A percentile compares a stretch with the other conserved stretches of the same genome.
Evolutionary conservation across 2,113 vertebrate genomes (phyloP).

Genomic region (Murina feae): DNA sequence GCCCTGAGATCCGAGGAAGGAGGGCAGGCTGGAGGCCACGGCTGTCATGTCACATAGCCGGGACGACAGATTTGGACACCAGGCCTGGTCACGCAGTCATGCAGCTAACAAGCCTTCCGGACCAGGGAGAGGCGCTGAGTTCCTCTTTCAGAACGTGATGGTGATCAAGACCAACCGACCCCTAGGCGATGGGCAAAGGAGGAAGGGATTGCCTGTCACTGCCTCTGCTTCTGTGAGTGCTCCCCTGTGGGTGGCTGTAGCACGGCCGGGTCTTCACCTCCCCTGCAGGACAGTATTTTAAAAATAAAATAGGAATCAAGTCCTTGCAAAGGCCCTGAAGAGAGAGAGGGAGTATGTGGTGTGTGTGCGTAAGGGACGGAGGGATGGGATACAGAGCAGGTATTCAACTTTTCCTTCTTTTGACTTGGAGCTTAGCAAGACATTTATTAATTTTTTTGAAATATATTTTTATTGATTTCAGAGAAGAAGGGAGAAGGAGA

Average conservation of each 20-base stretch:
- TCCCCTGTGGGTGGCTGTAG: not conserved
- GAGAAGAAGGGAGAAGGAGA: too few relatives aligned
- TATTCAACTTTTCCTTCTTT: not conserved
- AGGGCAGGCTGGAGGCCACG: not conserved
- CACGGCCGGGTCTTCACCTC: not conserved
- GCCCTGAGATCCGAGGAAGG: not conserved
- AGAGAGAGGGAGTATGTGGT: not conserved
- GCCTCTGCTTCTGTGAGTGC: not conserved
- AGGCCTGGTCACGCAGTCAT: not conserved
- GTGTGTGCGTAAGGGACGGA: not conserved
- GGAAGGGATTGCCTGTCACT: not conserved
- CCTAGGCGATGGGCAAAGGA: not conserved
- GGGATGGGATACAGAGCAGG: not conserved
- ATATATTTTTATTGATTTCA: too few relatives aligned
- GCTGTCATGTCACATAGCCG: not conserved
- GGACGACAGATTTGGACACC: not conserved
- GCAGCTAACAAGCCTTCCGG: not conserved
- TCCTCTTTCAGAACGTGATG: not conserved
- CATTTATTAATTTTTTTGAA: not conserved
- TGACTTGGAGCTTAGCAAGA: not conserved
- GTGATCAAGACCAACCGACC: too few relatives aligned
- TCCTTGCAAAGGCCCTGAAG: not conserved
- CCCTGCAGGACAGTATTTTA: not conserved
- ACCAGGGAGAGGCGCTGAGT: too few relatives aligned
- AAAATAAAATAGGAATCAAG: not conserved